Evolutionary conservation across 2,888 invertebrate species (phyloP).

Genomic region (Pyrrhia umbra): DNA sequence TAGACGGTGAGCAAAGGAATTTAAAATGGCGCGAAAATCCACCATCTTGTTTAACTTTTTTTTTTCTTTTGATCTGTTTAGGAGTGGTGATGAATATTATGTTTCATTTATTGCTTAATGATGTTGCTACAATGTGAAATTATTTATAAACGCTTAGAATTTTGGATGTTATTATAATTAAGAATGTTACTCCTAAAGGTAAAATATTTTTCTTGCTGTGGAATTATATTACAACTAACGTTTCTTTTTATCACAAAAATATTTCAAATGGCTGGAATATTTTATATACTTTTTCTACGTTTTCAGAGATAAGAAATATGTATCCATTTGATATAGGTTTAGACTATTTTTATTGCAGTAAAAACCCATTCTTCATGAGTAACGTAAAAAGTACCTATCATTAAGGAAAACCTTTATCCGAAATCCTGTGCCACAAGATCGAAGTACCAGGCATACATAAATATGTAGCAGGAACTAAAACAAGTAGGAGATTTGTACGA

Average conservation of each 20-base stretch:
- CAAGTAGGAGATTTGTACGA: constrained; percentile 31
- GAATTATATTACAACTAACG: neutral
- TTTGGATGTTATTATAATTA: neutral
- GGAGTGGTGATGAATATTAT: constrained; percentile 17
- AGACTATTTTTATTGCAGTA: no score
- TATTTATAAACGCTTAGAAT: neutral
- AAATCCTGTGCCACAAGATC: neutral
- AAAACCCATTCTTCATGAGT: no score
- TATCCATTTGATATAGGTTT: no score
- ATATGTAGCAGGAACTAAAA: constrained; percentile 22
- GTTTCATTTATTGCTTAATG: constrained; percentile 14
- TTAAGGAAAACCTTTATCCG: neutral
- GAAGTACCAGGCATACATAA: constrained; percentile 25
- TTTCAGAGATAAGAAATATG: neutral
- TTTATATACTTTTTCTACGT: neutral
- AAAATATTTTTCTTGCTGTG: neutral
- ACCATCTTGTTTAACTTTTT: constrained; percentile 44
- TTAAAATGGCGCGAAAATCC: constrained; percentile 38
- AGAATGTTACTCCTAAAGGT: neutral
- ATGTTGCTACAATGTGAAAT: neutral
- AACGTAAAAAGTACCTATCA: no score
- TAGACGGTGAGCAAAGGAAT: constrained; percentile 30
- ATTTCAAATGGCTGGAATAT: neutral
- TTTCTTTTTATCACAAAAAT: neutral
- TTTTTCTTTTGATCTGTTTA: constrained; percentile 17